Evolutionary conservation across 1,140 invertebrate genomes (phyloP).

Genomic region (Euglossa dilemma): DNA sequence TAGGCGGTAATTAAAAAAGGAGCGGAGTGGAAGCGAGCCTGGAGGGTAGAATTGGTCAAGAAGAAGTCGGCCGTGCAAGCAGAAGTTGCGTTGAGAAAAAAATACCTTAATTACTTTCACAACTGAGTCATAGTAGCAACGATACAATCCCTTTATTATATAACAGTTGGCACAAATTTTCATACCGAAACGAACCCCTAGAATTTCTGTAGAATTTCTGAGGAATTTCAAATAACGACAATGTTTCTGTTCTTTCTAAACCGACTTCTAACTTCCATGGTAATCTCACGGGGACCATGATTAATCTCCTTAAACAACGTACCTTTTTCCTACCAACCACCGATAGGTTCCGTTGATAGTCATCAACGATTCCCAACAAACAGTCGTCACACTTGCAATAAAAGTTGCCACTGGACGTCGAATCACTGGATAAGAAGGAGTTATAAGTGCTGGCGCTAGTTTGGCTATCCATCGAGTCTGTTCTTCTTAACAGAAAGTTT

Average conservation of each 20-base stretch:
- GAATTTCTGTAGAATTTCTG: no score
- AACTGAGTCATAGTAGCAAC: background rate
- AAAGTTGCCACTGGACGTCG: constrained; percentile 59
- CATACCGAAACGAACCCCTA: no score
- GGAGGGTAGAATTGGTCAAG: background rate
- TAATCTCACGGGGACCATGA: no score
- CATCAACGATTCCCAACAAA: constrained; percentile 90
- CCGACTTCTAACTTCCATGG: background rate
- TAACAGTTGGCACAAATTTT: background rate
- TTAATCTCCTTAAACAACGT: constrained; percentile 39
- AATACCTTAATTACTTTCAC: background rate
- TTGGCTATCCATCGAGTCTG: constrained; percentile 90
- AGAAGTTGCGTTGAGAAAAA: background rate
- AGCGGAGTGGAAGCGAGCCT: background rate
- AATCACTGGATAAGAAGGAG: constrained; percentile 86
- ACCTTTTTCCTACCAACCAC: constrained; percentile 85
- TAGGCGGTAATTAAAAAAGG: constrained; percentile 7
- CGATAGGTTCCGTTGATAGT: constrained; percentile 84
- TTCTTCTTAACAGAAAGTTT: constrained; percentile 85
- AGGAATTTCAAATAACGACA: no score
- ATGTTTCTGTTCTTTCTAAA: background rate
- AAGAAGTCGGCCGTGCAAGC: background rate
- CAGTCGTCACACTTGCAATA: constrained; percentile 92
- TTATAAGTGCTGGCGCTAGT: constrained; percentile 88
- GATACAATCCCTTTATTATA: background rate